Base-by-base conservation (phyloP, 2,888 invertebrate species). In the Cantharis rufa region DNA sequence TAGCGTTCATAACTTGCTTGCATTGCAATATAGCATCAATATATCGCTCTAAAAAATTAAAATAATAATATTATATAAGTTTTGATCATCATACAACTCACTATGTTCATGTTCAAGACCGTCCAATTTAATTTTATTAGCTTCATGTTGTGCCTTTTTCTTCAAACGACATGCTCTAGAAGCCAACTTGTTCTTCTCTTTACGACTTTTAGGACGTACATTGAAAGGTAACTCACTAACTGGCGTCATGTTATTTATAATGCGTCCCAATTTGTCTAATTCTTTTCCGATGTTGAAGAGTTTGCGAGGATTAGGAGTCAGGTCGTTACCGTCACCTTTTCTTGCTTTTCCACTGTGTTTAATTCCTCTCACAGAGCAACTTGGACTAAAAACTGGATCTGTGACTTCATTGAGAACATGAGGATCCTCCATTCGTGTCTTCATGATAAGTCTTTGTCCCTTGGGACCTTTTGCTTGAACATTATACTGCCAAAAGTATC, bases 91-190 rank as follows among this genome's bases (percentile, higher is more conserved):
- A n/a, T n/a, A n/a, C 63, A 75, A 92, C 94, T 93, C 90, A 97
- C 98, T 95, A 88, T 98, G 98, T 89, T 99, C 98, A 84, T 93
- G 92, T 88, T 98, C 97, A 82, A 99, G 90, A 61, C 98, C 98
- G 86, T 93, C 95, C 2, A 98, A 89, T 89, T 98, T 98, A 74
- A 99, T 93, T 89, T 99, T 99, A 87, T 98, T 98, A 2, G 99
- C 98, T 89, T 99, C 99, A 87, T 99, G 98, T 86, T 98, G 98
- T 4, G 99, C 99, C 89, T 98, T 99, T 89, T 99, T 99, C 92
- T 99, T 99, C 85, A 99, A 90, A 48, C 98, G 92, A 87, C 98
- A 99, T 32, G 98, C 98, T 79, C 98, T 93, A 0, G 98, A 98
- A 10, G 99, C 98, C 74, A 98, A 90, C 89, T 98, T 98, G 88